Base-by-base conservation (phyloP, 1,140 invertebrate species). In the Neomicropteryx cornuta region DNA sequence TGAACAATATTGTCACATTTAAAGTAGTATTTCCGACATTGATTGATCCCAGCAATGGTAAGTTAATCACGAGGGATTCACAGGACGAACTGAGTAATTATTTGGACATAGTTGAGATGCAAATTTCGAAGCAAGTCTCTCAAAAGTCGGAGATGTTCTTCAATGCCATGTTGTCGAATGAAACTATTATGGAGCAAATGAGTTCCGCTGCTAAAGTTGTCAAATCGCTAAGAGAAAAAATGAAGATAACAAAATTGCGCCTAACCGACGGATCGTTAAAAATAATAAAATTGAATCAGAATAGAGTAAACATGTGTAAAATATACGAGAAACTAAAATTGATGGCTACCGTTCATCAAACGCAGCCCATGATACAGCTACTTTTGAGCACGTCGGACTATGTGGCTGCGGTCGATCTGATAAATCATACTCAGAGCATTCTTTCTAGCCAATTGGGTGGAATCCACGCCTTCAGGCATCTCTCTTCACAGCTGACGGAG, bases 141-240 rank as follows among this genome's bases (percentile, higher is more conserved):
- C 79, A 87, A 42, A 92, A 94, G 61, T 96, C 92, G 4, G 87
- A 87, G 46, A 90, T 90, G 5, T 98, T 97, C 71, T 97, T 97
- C 58, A 83, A 92, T 64, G 91, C 91, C 5, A 95, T 97, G 87
- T 85, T 90, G 33, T 95, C 91, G 5, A 92, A 97, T 64, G 92
- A 97, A 65, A 81, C 81, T 10, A 77, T 92, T 28, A 84, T 90
- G 79, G 86, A 90, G 46, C 83, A 91, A 52, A 81, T 97, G 66
- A 77, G 79, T 4, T 74, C 81, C 52, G 90, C 89, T 11, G 79
- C 87, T 29, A 76, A 73, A 38, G 78, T 87, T 47, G 81, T 96
- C 20, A 77, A 80, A 64, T 71, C 73, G 41, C 69, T 92, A 22
- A 79, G 78, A 34, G 60, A 70, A 39, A 77, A 78, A 49, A 73